These are phyloP conservation scores for Cydia amplana DNA, from an alignment of 1,140 invertebrate species.

Conservation along the genomic window DNA sequence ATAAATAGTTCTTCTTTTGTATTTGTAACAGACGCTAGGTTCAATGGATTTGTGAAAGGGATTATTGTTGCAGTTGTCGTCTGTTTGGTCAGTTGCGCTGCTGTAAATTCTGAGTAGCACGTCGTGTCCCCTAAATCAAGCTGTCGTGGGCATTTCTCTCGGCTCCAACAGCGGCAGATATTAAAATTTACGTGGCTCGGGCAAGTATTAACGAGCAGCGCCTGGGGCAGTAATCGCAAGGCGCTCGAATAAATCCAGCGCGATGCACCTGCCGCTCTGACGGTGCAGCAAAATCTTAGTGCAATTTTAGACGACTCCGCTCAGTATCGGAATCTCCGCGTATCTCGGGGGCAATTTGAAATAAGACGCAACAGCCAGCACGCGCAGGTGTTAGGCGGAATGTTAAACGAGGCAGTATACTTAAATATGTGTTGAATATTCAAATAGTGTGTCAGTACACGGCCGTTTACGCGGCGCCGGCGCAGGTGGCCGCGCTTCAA, in stretches of 20 bases:
- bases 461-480: conserved; percentile 77
- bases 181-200: conserved; percentile 77
- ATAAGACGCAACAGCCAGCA: conserved; percentile 56
- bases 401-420: conserved; percentile 65
- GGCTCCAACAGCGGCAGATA: conserved; percentile 74
- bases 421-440: conserved; percentile 76
- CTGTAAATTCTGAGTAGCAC: conserved; percentile 55
- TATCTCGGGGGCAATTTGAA: conserved; percentile 27
- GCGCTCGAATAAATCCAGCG: conserved; percentile 73
- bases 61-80: conserved; percentile 17
- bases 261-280: conserved; percentile 68
- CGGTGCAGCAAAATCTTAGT: conserved; percentile 43
- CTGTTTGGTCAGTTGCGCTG: conserved; percentile 36
- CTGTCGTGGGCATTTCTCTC: conserved; percentile 71
- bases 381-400: conserved; percentile 71
- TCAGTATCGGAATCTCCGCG: background rate
- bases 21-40: background rate
- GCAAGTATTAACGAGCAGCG: conserved; percentile 75
- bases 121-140: conserved; percentile 70
- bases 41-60: background rate
- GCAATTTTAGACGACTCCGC: conserved; percentile 43
- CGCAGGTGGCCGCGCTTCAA: conserved; percentile 77
- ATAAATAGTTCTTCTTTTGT: background rate
- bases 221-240: conserved; percentile 60
- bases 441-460: conserved; percentile 77